These are phyloP conservation scores for Dendrocincla fuliginosa DNA, from an alignment of 2,797 vertebrate genomes.

Conservation along the genomic window DNA sequence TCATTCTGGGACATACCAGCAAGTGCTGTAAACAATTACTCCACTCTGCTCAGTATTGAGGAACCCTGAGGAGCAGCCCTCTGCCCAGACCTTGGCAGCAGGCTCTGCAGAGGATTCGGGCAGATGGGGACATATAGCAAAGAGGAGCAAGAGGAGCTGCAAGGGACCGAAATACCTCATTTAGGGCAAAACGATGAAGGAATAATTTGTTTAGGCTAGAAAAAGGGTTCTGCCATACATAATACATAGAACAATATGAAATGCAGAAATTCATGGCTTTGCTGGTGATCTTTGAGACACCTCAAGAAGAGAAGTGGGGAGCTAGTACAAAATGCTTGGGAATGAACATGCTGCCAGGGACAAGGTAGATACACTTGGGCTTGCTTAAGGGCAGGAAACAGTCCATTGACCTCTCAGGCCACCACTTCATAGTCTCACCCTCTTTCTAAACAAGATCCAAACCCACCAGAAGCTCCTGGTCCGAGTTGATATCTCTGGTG, in stretches of 20 bases:
- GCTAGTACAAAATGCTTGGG: not conserved
- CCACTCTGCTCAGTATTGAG: not conserved
- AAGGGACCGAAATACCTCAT: not conserved
- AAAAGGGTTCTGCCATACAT: not conserved
- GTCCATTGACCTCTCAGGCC: not conserved
- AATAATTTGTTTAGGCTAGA: not conserved
- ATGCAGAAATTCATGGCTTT: not conserved
- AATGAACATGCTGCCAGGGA: not conserved
- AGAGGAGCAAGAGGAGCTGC: not conserved
- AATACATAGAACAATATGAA: not conserved
- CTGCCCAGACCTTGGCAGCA: not conserved
- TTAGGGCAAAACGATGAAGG: not conserved
- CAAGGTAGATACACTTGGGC: not conserved
- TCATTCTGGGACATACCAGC: conserved; percentile 27
- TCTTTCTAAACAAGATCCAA: not conserved
- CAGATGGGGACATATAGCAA: not conserved
- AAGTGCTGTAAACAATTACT: conserved; percentile 19
- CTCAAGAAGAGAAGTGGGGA: not conserved
- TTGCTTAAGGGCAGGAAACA: not conserved
- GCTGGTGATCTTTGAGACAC: not conserved
- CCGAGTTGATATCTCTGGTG: not conserved
- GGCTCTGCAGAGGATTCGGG: not conserved
- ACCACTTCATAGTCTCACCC: not conserved
- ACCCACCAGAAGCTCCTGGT: not conserved
- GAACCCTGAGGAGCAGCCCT: not conserved